phyloP scores from a whole-genome alignment of 2,797 vertebrate species.

The Naso thynnoides region DNA sequence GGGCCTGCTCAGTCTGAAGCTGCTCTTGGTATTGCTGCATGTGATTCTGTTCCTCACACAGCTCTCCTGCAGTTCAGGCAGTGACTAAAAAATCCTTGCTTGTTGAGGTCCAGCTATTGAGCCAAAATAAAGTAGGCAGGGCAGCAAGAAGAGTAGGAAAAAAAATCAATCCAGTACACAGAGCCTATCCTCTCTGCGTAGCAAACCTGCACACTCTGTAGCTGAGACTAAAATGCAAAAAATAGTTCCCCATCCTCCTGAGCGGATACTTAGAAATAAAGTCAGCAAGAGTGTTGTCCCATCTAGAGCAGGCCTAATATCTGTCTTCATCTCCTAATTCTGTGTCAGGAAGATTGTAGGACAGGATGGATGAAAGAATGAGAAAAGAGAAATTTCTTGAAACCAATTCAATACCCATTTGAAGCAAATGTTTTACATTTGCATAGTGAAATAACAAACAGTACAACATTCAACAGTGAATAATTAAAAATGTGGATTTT shows the following conservation, averaged over 20 bases:
- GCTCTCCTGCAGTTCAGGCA: constrained; percentile 88
- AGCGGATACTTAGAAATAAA: constrained; percentile 45
- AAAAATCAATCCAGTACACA: constrained; percentile 92
- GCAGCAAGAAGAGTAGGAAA: constrained; percentile 82
- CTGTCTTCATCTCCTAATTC: constrained; percentile 30
- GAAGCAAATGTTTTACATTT: constrained; percentile 27
- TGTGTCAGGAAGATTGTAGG: constrained; percentile 12
- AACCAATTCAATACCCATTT: constrained; percentile 8
- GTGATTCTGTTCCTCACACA: constrained; percentile 82
- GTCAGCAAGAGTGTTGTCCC: constrained; percentile 27
- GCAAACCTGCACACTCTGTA: constrained; percentile 60
- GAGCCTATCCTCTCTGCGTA: constrained; percentile 84
- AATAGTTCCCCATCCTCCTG: constrained; percentile 39
- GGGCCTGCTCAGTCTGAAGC: constrained; percentile 76
- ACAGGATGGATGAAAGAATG: too few species aligned
- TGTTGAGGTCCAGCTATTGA: constrained; percentile 93
- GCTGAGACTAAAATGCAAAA: constrained; percentile 55
- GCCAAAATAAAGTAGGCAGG: constrained; percentile 92
- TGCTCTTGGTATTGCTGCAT: constrained; percentile 78
- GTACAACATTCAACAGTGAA: constrained; percentile 7
- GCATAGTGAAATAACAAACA: constrained; percentile 28
- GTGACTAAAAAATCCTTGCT: constrained; percentile 91
- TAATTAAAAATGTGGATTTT: background rate
- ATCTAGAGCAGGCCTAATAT: constrained; percentile 44
- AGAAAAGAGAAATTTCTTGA: constrained; percentile 20